phyloP scores from a whole-genome alignment of 1,140 invertebrate genomes.

The Panonychus citri region DNA sequence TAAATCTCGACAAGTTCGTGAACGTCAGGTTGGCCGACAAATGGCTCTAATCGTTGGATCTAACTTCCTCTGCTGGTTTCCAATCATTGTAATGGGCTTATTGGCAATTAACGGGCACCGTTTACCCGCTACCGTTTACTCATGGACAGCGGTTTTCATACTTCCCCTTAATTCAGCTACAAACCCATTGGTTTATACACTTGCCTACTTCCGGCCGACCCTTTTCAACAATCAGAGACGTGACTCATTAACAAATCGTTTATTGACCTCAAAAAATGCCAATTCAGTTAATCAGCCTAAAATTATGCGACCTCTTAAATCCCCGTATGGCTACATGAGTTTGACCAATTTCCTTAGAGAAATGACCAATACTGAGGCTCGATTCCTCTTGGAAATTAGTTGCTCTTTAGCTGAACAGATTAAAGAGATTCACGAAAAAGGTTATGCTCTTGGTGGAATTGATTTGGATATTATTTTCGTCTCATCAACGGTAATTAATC shows the following conservation, averaged over 20 bases:
- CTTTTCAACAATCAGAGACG: background rate
- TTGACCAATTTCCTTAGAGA: constrained; percentile 15
- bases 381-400: constrained; percentile 15
- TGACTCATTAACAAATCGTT: background rate
- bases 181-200: constrained; percentile 27
- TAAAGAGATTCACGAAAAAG: constrained; percentile 13
- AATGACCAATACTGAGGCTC: constrained; percentile 8
- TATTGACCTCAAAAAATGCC: constrained; percentile 6
- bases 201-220: constrained; percentile 15
- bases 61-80: constrained; percentile 26
- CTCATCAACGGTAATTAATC: background rate
- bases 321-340: constrained; percentile 16
- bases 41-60: constrained; percentile 27
- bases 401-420: constrained; percentile 12
- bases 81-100: constrained; percentile 26
- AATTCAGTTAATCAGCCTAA: background rate
- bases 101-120: constrained; percentile 22
- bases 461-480: constrained; percentile 17
- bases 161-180: constrained; percentile 27
- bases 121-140: constrained; percentile 19
- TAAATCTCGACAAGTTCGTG: constrained; percentile 7
- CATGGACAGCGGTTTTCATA: constrained; percentile 28
- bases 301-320: constrained; percentile 3
- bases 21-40: constrained; percentile 14
- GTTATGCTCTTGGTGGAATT: constrained; percentile 16